Percentiles rank a stretch among this genome's conserved stretches.
These are phyloP conservation scores for Oophaga pumilio DNA, from an alignment of 2,113 vertebrate genomes.

Conservation along the genomic window DNA sequence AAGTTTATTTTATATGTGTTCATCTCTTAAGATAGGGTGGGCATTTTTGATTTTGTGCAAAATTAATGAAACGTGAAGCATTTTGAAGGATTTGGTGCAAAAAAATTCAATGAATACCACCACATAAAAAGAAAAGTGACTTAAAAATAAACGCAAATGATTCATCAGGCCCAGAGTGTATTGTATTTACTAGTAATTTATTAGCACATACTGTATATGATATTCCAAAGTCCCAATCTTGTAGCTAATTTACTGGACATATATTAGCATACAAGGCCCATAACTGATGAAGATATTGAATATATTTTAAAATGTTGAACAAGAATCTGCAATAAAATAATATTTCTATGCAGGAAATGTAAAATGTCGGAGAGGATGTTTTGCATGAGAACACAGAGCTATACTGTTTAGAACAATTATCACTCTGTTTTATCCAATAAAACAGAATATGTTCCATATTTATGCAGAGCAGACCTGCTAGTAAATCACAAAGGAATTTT, in stretches of 20 bases:
- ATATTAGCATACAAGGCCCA: background rate
- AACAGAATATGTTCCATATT: conserved; percentile 34
- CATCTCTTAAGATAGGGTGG: no score
- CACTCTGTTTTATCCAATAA: conserved; percentile 43
- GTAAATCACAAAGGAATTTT: conserved; percentile 49
- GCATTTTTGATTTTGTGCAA: no score
- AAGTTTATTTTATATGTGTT: no score
- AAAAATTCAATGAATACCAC: no score
- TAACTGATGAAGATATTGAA: background rate
- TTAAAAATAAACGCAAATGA: no score
- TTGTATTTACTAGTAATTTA: no score
- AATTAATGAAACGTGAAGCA: no score
- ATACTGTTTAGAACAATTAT: conserved; percentile 51
- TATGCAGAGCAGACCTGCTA: conserved; percentile 37
- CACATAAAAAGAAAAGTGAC: no score
- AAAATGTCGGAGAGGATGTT: conserved; percentile 34
- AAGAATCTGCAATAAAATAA: conserved; percentile 23
- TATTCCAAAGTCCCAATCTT: background rate
- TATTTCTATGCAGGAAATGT: conserved; percentile 37
- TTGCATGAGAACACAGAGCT: conserved; percentile 30
- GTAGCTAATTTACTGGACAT: background rate
- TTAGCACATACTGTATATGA: no score
- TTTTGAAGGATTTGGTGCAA: no score
- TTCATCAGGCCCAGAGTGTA: no score
- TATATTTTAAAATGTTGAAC: background rate